A percentile compares a stretch with the other conserved stretches of the same genome.
phyloP scores from a whole-genome alignment of 1,140 invertebrate genomes.

The Bombus polaris region DNA sequence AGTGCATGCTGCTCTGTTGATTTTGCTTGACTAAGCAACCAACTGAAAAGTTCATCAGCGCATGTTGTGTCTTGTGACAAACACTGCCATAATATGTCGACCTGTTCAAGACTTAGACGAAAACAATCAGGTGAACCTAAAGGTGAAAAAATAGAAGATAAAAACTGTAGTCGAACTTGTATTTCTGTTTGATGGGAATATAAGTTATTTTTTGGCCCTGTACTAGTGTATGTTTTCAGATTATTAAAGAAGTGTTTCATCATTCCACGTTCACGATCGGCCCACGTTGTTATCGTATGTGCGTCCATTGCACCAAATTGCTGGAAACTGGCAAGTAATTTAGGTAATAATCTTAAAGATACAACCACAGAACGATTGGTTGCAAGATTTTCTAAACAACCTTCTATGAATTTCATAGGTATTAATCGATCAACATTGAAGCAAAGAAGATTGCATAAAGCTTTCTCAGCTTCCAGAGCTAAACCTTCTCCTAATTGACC shows the following conservation, averaged over 20 bases:
- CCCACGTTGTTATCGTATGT: constrained; percentile 93
- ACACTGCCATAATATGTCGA: constrained; percentile 95
- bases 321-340: constrained; percentile 95
- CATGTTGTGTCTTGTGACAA: constrained; percentile 92
- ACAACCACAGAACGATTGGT: constrained; percentile 94
- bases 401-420: constrained; percentile 96
- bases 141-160: constrained; percentile 95
- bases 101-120: constrained; percentile 93
- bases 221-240: constrained; percentile 85
- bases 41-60: constrained; percentile 95
- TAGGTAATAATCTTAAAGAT: constrained; percentile 93
- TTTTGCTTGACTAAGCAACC: constrained; percentile 95
- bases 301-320: constrained; percentile 92
- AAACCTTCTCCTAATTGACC: constrained; percentile 93
- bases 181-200: constrained; percentile 95
- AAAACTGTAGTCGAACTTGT: constrained; percentile 94
- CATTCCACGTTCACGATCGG: constrained; percentile 94
- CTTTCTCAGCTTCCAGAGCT: constrained; percentile 95
- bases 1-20: constrained; percentile 95
- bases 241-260: constrained; percentile 96
- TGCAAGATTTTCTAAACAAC: constrained; percentile 94
- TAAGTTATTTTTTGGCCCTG: constrained; percentile 80
- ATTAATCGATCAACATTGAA: constrained; percentile 94
- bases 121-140: constrained; percentile 94
- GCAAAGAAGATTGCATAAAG: constrained; percentile 93